Evolutionary conservation across 2,113 vertebrate species (phyloP).

Genomic region (Podarcis muralis): DNA sequence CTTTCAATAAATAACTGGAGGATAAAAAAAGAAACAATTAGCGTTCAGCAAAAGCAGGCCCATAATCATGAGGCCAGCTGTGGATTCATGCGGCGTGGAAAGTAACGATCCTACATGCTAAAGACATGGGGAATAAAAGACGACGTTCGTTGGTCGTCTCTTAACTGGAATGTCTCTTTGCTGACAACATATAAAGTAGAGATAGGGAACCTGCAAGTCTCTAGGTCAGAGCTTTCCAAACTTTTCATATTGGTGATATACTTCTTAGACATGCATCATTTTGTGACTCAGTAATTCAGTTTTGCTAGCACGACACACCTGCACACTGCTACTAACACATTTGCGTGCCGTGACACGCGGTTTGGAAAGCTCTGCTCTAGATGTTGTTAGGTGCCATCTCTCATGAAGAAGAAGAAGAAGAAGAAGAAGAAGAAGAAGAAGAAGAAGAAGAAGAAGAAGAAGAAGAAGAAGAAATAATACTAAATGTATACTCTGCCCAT

Average conservation of each 20-base stretch:
- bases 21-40: not conserved
- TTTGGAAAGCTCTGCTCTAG: too few species aligned
- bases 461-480: too few species aligned
- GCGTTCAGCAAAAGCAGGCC: not conserved
- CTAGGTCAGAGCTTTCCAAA: too few species aligned
- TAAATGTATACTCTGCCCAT: too few species aligned
- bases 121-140: not conserved
- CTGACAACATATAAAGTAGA: not conserved
- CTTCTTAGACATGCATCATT: too few species aligned
- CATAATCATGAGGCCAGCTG: not conserved
- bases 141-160: not conserved
- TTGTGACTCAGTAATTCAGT: too few species aligned
- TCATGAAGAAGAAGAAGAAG: not conserved
- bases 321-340: too few species aligned
- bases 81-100: not conserved
- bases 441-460: too few species aligned
- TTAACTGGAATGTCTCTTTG: not conserved
- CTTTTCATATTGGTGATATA: too few species aligned
- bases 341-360: too few species aligned
- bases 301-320: too few species aligned
- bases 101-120: not conserved
- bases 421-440: too few species aligned
- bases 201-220: not conserved
- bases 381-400: not conserved
- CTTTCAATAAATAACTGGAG: constrained; percentile 24